Conservation (phyloP, 2,888 invertebrate species). For the Blera fallax region DNA sequence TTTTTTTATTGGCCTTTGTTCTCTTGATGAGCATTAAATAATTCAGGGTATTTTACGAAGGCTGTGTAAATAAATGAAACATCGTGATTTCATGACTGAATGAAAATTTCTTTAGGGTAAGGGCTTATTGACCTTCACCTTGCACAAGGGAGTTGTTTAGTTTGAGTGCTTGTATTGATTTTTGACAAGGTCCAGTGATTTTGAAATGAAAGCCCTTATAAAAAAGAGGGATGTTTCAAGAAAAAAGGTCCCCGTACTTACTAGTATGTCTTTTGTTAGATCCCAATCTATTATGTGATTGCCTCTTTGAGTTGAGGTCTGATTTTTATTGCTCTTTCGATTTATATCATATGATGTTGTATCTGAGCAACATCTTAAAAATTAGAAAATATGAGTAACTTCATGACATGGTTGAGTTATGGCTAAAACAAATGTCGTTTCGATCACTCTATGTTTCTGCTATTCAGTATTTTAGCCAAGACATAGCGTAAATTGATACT, state of each 20-base stretch:
- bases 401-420: no score
- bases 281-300: background rate
- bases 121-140: slow-evolving; percentile 28
- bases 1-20: slow-evolving; percentile 31
- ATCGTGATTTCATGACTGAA: slow-evolving; percentile 7
- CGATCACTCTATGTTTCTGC: no score
- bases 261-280: slow-evolving; percentile 3
- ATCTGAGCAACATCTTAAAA: background rate
- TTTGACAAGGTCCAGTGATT: background rate
- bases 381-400: no score
- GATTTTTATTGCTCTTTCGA: background rate
- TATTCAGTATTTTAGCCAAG: no score
- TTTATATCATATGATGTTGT: background rate
- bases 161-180: slow-evolving; percentile 27
- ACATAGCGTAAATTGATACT: no score
- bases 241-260: background rate
- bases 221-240: background rate
- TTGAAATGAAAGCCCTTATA: background rate
- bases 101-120: background rate
- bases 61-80: slow-evolving; percentile 21
- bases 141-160: background rate
- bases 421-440: no score
- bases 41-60: slow-evolving; percentile 30
- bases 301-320: background rate
- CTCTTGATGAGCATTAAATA: slow-evolving; percentile 41